These are phyloP conservation scores for Cosmorhoe ocellata DNA, from an alignment of 2,888 invertebrate genomes.

Conservation along the genomic window DNA sequence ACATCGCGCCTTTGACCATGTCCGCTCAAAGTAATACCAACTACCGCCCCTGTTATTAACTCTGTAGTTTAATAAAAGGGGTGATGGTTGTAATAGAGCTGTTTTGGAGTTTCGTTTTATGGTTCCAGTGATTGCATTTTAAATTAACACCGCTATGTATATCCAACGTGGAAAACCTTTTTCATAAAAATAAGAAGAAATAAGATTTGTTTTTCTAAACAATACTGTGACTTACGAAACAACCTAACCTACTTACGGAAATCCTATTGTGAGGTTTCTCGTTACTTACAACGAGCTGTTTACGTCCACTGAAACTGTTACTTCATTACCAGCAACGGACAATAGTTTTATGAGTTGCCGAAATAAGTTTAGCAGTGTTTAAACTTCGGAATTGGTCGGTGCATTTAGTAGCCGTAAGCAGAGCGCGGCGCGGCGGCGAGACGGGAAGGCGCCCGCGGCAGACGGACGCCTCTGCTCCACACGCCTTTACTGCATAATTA, in stretches of 20 bases:
- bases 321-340: constrained; percentile 58
- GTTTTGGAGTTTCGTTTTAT: constrained; percentile 40
- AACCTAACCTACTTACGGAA: too few relatives aligned
- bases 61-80: constrained; percentile 63
- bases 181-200: too few relatives aligned
- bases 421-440: constrained; percentile 38
- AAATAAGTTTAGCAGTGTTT: constrained; percentile 75
- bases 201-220: too few relatives aligned
- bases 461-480: constrained; percentile 37
- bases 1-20: constrained; percentile 78
- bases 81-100: constrained; percentile 53
- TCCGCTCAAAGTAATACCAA: constrained; percentile 63
- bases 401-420: constrained; percentile 65
- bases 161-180: neutral
- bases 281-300: neutral
- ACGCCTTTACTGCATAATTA: constrained; percentile 68
- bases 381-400: constrained; percentile 75
- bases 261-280: neutral
- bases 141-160: neutral
- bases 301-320: constrained; percentile 28
- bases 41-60: constrained; percentile 65
- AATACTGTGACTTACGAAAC: too few relatives aligned
- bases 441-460: constrained; percentile 57
- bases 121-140: constrained; percentile 17
- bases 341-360: constrained; percentile 77